Percentiles rank a stretch among this genome's conserved stretches.
phyloP scores from a whole-genome alignment of 2,888 invertebrate species.

The Cynaeus angustus region DNA sequence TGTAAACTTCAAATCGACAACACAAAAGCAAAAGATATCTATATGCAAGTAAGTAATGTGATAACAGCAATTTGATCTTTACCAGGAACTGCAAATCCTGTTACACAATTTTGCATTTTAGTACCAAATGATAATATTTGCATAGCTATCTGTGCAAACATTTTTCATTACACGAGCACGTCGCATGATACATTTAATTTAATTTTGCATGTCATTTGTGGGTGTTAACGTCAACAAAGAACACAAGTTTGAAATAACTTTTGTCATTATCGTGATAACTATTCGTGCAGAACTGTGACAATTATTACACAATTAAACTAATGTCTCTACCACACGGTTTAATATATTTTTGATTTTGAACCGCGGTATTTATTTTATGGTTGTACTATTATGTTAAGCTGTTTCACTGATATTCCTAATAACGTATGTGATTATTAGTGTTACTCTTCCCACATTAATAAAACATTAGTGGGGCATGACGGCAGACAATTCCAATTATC shows the following conservation, averaged over 20 bases:
- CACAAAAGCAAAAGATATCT: too few relatives aligned
- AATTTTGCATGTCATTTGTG: conserved; percentile 2
- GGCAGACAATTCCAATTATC: conserved; percentile 10
- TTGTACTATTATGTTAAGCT: too few relatives aligned
- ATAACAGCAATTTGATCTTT: neutral
- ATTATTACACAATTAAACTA: neutral
- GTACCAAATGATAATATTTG: conserved; percentile 1
- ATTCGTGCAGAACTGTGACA: neutral
- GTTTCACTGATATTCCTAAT: too few relatives aligned
- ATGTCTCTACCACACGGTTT: neutral
- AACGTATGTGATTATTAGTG: neutral
- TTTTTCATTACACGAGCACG: neutral
- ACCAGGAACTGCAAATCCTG: neutral
- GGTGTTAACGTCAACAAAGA: conserved; percentile 1
- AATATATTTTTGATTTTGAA: neutral
- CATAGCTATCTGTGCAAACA: neutral
- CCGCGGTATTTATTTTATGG: neutral
- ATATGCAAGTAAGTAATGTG: too few relatives aligned
- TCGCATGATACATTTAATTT: conserved; percentile 4
- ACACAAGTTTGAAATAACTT: neutral
- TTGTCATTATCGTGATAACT: neutral
- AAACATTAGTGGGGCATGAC: conserved; percentile 5
- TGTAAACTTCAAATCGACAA: too few relatives aligned
- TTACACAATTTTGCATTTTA: neutral
- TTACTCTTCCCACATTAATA: conserved; percentile 1